phyloP scores from a whole-genome alignment of 2,888 invertebrate genomes.

The Lysandra coridon region DNA sequence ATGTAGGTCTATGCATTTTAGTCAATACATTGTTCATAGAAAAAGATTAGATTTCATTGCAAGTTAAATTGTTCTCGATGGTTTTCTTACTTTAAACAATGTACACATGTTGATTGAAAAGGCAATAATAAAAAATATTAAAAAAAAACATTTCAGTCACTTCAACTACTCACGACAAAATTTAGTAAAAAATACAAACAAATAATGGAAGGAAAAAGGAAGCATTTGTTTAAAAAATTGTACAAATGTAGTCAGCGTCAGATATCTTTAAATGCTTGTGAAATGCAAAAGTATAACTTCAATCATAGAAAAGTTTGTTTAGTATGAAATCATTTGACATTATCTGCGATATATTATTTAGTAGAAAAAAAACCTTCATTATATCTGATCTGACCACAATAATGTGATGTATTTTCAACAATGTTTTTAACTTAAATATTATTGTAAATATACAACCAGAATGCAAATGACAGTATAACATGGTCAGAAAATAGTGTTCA shows the following conservation, averaged over 20 bases:
- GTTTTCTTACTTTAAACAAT: background rate
- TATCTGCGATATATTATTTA: background rate
- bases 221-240: slow-evolving; percentile 28
- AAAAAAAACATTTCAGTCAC: too few species aligned
- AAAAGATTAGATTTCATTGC: background rate
- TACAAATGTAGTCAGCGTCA: background rate
- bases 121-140: background rate
- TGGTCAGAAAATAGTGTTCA: background rate
- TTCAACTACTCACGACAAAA: slow-evolving; percentile 1
- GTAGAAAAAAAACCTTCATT: background rate
- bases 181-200: slow-evolving; percentile 42
- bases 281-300: background rate
- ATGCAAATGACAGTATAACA: background rate
- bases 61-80: background rate
- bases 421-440: background rate
- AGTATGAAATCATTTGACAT: background rate
- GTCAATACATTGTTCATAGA: background rate
- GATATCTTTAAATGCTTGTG: background rate
- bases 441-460: background rate
- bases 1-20: background rate
- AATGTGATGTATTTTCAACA: background rate
- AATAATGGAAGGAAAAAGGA: slow-evolving; percentile 36
- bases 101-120: background rate
- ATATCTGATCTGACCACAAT: background rate
- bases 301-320: background rate